These are phyloP conservation scores for Alloplasta piceator DNA, from an alignment of 2,888 invertebrate species.

Conservation along the genomic window DNA sequence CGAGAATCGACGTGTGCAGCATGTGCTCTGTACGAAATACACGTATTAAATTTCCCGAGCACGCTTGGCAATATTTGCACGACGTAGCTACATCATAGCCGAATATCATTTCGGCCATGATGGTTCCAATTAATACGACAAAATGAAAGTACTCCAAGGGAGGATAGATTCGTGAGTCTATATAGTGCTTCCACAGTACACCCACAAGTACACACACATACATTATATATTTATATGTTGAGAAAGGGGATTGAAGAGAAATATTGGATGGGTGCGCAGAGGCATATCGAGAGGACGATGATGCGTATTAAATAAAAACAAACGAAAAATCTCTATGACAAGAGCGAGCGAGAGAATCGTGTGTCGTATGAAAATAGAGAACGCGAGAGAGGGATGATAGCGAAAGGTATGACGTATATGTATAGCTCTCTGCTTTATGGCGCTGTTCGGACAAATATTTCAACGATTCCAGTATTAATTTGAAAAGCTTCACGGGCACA, in stretches of 20 bases:
- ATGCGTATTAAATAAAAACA: slow-evolving; percentile 35
- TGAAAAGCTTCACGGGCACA: slow-evolving; percentile 69
- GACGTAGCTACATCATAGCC: slow-evolving; percentile 69
- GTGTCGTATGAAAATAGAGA: slow-evolving; percentile 35
- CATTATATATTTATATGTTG: slow-evolving; percentile 50
- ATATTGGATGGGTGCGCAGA: slow-evolving; percentile 27
- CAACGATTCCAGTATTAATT: slow-evolving; percentile 51
- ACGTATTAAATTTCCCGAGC: slow-evolving; percentile 70
- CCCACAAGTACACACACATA: slow-evolving; percentile 1
- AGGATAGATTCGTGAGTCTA: slow-evolving; percentile 57
- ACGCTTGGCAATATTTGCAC: slow-evolving; percentile 69
- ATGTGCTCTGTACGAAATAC: slow-evolving; percentile 43
- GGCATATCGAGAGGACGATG: slow-evolving; percentile 28
- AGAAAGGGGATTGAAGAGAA: slow-evolving; percentile 24
- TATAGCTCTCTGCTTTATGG: slow-evolving; percentile 69
- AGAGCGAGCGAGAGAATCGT: slow-evolving; percentile 24
- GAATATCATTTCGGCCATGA: slow-evolving; percentile 74
- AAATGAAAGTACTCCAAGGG: slow-evolving; percentile 70
- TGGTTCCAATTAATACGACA: slow-evolving; percentile 75
- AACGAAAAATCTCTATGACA: slow-evolving; percentile 3
- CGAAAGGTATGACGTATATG: neutral
- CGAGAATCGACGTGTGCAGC: slow-evolving; percentile 28
- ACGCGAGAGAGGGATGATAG: slow-evolving; percentile 19
- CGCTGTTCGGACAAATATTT: slow-evolving; percentile 27
- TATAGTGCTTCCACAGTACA: neutral